phyloP scores from a whole-genome alignment of 2,888 invertebrate genomes.

The Heliconius aoede region DNA sequence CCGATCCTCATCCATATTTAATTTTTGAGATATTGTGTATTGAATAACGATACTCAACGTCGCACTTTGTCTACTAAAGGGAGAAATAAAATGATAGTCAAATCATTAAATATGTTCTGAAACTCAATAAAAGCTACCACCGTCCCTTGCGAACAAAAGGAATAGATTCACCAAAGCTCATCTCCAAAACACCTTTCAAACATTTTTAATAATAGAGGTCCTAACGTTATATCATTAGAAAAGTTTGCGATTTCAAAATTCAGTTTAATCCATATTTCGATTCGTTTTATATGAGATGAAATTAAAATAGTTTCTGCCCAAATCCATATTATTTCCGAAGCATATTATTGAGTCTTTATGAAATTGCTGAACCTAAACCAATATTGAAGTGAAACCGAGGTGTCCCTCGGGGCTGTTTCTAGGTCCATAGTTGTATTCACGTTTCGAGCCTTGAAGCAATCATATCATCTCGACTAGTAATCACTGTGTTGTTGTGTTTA shows the following conservation, averaged over 20 bases:
- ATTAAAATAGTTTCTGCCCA: slow-evolving; percentile 28
- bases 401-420: slow-evolving; percentile 64
- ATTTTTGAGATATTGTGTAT: no score
- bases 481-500: slow-evolving; percentile 74
- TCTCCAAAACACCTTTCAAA: slow-evolving; percentile 14
- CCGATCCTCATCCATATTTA: no score
- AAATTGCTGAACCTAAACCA: slow-evolving; percentile 42
- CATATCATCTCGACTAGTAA: slow-evolving; percentile 66
- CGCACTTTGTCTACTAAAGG: no score
- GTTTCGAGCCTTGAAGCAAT: slow-evolving; percentile 54
- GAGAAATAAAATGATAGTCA: neutral
- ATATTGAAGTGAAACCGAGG: slow-evolving; percentile 49
- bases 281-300: slow-evolving; percentile 4
- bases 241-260: slow-evolving; percentile 23
- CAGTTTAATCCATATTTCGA: slow-evolving; percentile 20
- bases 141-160: neutral
- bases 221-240: slow-evolving; percentile 7
- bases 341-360: slow-evolving; percentile 41
- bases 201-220: slow-evolving; percentile 6
- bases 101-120: neutral
- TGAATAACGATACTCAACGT: no score
- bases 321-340: slow-evolving; percentile 8
- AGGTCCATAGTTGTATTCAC: slow-evolving; percentile 53
- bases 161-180: slow-evolving; percentile 3
- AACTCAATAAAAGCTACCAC: neutral